Conservation (phyloP, 2,888 invertebrate genomes). For the Caenorhabditis imperialis region DNA sequence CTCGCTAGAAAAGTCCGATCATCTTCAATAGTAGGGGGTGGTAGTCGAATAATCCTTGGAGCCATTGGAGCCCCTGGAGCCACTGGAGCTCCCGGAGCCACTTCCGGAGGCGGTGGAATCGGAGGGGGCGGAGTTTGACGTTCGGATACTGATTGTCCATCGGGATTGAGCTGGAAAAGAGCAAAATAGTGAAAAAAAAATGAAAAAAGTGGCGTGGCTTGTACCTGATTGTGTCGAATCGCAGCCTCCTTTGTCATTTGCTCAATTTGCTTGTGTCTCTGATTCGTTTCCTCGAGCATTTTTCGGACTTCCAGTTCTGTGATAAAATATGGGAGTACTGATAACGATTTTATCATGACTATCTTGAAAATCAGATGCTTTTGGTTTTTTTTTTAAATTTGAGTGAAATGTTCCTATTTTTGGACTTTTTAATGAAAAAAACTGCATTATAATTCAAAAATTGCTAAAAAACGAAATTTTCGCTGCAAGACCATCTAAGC, state of each 20-base stretch:
- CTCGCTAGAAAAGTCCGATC: constrained; percentile 52
- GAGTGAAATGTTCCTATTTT: too few relatives aligned
- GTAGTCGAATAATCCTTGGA: constrained; percentile 9
- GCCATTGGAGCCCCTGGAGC: not conserved
- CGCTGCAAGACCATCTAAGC: too few relatives aligned
- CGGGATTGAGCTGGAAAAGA: constrained; percentile 24
- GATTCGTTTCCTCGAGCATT: constrained; percentile 32
- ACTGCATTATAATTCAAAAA: too few relatives aligned
- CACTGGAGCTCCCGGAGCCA: constrained; percentile 19
- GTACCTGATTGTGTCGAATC: constrained; percentile 39
- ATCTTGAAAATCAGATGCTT: too few relatives aligned
- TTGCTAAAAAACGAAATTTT: too few relatives aligned
- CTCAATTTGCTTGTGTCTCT: constrained; percentile 40
- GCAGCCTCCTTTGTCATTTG: constrained; percentile 55
- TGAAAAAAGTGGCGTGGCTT: too few relatives aligned
- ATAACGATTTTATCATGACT: not conserved
- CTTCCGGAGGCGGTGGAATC: not conserved
- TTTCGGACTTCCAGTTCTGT: constrained; percentile 35
- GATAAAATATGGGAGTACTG: too few relatives aligned
- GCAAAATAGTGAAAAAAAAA: too few relatives aligned
- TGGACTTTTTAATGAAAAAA: too few relatives aligned
- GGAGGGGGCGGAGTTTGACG: not conserved
- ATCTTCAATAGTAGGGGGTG: constrained; percentile 47
- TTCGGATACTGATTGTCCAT: constrained; percentile 2
- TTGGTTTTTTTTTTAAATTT: too few relatives aligned